Evolutionary conservation across 2,113 vertebrate species (phyloP).

Genomic region (Nesogale talazaci): DNA sequence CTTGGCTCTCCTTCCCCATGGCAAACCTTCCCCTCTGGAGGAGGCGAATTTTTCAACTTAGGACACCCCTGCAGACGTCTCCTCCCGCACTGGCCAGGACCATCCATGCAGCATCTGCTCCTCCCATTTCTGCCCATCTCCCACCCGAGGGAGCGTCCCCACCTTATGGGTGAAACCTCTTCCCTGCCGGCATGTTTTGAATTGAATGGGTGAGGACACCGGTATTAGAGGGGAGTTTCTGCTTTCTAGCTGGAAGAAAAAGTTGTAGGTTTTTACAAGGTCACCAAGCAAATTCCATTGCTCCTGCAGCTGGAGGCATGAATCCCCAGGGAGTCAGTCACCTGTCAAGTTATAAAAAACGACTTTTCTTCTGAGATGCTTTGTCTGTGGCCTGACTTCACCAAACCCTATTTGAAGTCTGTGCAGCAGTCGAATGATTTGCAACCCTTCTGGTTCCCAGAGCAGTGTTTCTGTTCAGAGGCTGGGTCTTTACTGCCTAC

Average conservation of each 20-base stretch:
- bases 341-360: conserved; percentile 26
- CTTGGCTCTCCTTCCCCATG: background rate
- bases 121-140: background rate
- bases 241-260: background rate
- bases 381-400: background rate
- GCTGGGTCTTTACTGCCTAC: background rate
- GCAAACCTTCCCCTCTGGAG: background rate
- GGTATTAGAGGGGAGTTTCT: background rate
- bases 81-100: background rate
- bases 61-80: background rate
- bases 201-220: background rate
- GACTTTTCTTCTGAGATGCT: background rate
- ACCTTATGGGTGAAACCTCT: background rate
- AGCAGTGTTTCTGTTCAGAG: background rate
- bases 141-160: background rate
- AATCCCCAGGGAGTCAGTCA: background rate
- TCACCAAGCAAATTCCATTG: background rate
- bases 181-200: background rate
- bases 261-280: background rate
- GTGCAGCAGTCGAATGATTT: background rate
- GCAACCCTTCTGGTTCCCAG: background rate
- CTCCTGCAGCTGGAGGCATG: background rate
- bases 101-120: background rate
- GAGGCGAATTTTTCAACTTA: background rate
- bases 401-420: background rate